A percentile compares a stretch with the other conserved stretches of the same genome.
phyloP scores from a whole-genome alignment of 1,140 invertebrate genomes.

The Chrysomallon squamiferum region DNA sequence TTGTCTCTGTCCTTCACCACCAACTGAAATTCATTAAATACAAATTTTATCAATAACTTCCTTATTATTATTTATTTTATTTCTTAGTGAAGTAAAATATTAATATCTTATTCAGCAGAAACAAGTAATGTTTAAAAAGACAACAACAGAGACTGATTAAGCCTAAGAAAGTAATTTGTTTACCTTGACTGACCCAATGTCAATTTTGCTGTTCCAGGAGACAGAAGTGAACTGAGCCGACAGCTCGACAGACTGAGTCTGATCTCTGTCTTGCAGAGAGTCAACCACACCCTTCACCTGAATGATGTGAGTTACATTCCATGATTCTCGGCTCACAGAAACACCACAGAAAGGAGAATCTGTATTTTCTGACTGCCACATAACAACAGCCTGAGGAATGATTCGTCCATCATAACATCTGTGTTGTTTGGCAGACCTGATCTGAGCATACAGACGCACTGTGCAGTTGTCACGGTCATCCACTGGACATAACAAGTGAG shows the following conservation, averaged over 20 bases:
- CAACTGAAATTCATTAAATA: constrained; percentile 29
- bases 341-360: constrained; percentile 28
- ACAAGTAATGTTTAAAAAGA: too few relatives aligned
- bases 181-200: constrained; percentile 24
- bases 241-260: constrained; percentile 22
- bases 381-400: constrained; percentile 37
- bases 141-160: too few relatives aligned
- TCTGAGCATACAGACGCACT: constrained; percentile 12
- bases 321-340: constrained; percentile 9
- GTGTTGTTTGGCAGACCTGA: constrained; percentile 21
- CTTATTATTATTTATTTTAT: too few relatives aligned
- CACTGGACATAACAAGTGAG: constrained; percentile 30
- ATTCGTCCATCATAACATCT: constrained; percentile 29
- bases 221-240: constrained; percentile 6
- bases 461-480: constrained; percentile 32
- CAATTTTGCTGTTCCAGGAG: neutral
- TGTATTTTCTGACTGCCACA: neutral
- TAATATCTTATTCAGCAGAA: too few relatives aligned
- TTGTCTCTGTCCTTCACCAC: constrained; percentile 35
- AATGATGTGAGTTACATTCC: constrained; percentile 13
- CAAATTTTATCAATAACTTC: too few relatives aligned
- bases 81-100: too few relatives aligned
- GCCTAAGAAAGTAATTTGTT: neutral
- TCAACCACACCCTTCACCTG: constrained; percentile 32
- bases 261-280: constrained; percentile 27